A percentile compares a stretch with the other conserved stretches of the same genome.
phyloP scores from a whole-genome alignment of 2,888 invertebrate genomes.

The Dicyrtoma fusca region DNA sequence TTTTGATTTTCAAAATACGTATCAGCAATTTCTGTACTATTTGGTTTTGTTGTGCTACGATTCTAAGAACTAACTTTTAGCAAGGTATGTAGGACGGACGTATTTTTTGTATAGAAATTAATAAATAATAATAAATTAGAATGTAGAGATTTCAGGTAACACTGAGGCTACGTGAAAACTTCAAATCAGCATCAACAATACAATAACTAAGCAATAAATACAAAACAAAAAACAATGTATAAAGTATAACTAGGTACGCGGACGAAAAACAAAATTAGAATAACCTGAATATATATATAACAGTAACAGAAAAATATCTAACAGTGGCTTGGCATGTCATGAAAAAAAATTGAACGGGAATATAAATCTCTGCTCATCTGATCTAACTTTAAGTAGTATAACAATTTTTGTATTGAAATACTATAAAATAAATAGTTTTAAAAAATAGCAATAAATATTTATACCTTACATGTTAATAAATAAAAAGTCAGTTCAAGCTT shows the following conservation, averaged over 20 bases:
- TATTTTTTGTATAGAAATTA: too few relatives aligned
- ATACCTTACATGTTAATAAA: slow-evolving; percentile 19
- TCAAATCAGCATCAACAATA: neutral
- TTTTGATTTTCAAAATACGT: too few relatives aligned
- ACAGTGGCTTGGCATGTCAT: slow-evolving; percentile 16
- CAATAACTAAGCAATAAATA: neutral
- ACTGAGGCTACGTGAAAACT: neutral
- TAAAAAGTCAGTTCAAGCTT: slow-evolving; percentile 39
- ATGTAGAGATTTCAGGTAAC: neutral
- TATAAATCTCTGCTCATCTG: neutral
- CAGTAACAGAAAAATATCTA: neutral
- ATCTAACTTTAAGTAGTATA: too few relatives aligned
- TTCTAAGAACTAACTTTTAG: too few relatives aligned
- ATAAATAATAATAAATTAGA: slow-evolving; percentile 2
- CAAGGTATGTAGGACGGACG: too few relatives aligned
- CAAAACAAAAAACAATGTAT: neutral
- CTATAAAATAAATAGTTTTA: slow-evolving; percentile 12
- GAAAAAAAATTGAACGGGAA: slow-evolving; percentile 11
- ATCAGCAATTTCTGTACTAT: too few relatives aligned
- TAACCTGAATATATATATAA: neutral
- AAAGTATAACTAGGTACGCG: too few relatives aligned
- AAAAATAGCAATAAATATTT: slow-evolving; percentile 26
- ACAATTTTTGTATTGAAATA: slow-evolving; percentile 3
- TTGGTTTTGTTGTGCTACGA: too few relatives aligned
- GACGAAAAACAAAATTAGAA: too few relatives aligned